Evolutionary conservation across 1,140 invertebrate genomes (phyloP), one percentile per base, ranked within the genome.

Genomic region (Coptotermes formosanus): DNA sequence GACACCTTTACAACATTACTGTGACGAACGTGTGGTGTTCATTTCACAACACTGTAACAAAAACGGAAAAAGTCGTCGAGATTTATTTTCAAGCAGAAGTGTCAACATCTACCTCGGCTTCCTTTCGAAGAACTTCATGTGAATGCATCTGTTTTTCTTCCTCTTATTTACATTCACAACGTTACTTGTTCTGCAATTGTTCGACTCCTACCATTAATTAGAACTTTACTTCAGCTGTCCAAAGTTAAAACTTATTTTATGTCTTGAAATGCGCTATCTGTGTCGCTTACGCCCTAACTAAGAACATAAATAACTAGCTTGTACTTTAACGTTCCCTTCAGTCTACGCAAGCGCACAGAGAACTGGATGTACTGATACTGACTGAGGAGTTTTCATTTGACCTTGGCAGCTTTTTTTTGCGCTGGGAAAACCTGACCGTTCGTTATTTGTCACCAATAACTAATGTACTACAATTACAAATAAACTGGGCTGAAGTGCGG

Each of bases 141-240:
- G 64, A 30, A 75, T 30, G n/a, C 25, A 75, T 75, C n/a, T 30
- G n/a, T 75, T 75, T 75, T 75, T 75, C 64, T 75, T 75, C 64
- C 64, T 30, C 30, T 75, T 75, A 75, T 75, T 75, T 12, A 7
- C 6, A 75, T n/a, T 75, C 64, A 75, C n/a, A 75, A 75, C n/a
- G 7, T 2, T 25, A 75, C 64, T 75, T n/a, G 64, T 14, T 30
- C 64, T 75, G n/a, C 64, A 75, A 75, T 75, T 75, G 25, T 30
- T 75, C 64, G 64, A 75, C 25, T 75, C 25, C 25, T 75, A 30
- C n/a, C n/a, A 75, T 75, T 75, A 75, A 75, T 75, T 75, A 75
- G n/a, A 75, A 75, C 64, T 75, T 75, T 75, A 75, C 64, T 25
- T 75, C 64, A 25, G 2, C 64, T 30, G 64, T 75, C 64, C 64